Evolutionary conservation across 2,888 invertebrate genomes (phyloP), one percentile per base, ranked within the genome.

Genomic region (Pediacus dermestoides): DNA sequence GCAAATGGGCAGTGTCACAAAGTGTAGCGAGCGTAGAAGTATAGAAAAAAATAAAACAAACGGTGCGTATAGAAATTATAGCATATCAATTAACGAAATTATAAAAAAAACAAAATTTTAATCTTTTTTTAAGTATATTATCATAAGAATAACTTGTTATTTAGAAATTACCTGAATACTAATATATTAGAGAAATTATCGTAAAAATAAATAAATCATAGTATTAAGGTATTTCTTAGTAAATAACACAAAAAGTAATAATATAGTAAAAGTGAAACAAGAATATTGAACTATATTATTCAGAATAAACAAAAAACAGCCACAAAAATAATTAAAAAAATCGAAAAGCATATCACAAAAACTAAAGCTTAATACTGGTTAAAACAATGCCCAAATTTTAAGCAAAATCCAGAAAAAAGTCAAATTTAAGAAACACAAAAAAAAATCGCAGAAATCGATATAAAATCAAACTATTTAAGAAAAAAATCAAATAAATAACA

Each of bases 1-100:
- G 63, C 63, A 58, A 60, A 58, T 44, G 61, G 62, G 60, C 65
- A 63, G 61, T 66, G 65, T 61, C 70, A 62, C 63, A 69, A 66
- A 66, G 65, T 67, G 68, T 65, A 67, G 67, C 66, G 68, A 67
- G 65, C 68, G 68, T 52, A 68, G 68, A 67, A 61, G 64, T 68
- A 69, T 68, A 70, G 67, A 70, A 69, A 66, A 63, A 68, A 66
- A 66, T 58, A 68, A 66, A 68, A 68, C 63, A 69, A 70, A 70
- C 55, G 66, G 69, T 70, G 70, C 69, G 64, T 69, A 58, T 69
- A 70, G 68, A 70, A 67, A 67, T 61, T 64, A 62, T 66, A 63
- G 58, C 57, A 48, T 58, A 52, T 30, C 21, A 18, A 44, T 37
- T 34, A 22, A 34, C 38, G 34, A 13, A 21, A 11, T 8, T 25